Evolutionary conservation across 2,888 invertebrate genomes (phyloP).

Genomic region (Drosophila vallismaia): DNA sequence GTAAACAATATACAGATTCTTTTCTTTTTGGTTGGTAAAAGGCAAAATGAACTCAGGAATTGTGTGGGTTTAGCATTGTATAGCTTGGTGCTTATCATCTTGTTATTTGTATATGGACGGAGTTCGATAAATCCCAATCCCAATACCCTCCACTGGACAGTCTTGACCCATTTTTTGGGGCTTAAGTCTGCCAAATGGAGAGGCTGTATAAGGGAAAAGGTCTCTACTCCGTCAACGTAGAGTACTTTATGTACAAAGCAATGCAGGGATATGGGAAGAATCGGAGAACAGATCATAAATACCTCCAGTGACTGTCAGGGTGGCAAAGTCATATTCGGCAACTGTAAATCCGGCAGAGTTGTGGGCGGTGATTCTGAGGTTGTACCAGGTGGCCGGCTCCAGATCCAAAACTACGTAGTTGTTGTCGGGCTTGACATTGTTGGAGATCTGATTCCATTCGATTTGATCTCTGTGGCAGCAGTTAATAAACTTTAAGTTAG

Average conservation of each 20-base stretch:
- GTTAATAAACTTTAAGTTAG: neutral
- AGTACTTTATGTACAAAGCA: slow-evolving; percentile 83
- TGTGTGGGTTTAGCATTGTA: slow-evolving; percentile 46
- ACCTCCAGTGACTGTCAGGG: slow-evolving; percentile 97
- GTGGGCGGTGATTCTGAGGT: slow-evolving; percentile 94
- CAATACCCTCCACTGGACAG: neutral
- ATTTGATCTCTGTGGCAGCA: slow-evolving; percentile 87
- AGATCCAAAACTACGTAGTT: slow-evolving; percentile 96
- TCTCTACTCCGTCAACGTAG: slow-evolving; percentile 68
- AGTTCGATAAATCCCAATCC: slow-evolving; percentile 19
- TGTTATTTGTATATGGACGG: slow-evolving; percentile 82
- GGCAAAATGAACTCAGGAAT: slow-evolving; percentile 67
- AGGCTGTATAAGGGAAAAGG: neutral
- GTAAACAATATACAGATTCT: slow-evolving; percentile 17
- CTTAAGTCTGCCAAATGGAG: slow-evolving; percentile 1
- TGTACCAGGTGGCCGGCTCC: slow-evolving; percentile 97
- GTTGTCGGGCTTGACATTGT: slow-evolving; percentile 95
- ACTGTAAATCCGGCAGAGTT: slow-evolving; percentile 98
- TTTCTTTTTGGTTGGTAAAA: slow-evolving; percentile 45
- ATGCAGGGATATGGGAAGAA: slow-evolving; percentile 62
- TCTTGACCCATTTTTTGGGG: neutral
- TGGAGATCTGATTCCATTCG: slow-evolving; percentile 97
- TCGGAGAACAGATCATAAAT: slow-evolving; percentile 84
- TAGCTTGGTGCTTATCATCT: slow-evolving; percentile 64
- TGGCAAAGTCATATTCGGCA: slow-evolving; percentile 97